A percentile compares a stretch with the other conserved stretches of the same genome.
Conservation (phyloP, 1,140 invertebrate genomes). For the Scaptodrosophila lebanonensis region DNA sequence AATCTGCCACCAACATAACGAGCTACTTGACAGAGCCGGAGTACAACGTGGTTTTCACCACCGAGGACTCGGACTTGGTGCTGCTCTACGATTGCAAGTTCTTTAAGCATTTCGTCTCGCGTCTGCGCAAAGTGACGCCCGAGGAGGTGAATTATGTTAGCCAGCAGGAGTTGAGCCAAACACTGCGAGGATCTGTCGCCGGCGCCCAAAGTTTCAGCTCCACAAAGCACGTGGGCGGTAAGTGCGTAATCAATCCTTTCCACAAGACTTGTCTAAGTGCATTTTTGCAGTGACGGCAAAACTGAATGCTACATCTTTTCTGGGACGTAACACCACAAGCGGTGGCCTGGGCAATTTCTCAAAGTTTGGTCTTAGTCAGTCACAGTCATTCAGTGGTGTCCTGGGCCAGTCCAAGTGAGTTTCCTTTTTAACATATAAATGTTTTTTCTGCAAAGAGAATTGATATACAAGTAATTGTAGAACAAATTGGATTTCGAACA, state of each 20-base stretch:
- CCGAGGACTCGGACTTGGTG: conserved; percentile 82
- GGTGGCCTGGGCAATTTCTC: conserved; percentile 32
- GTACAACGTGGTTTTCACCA: conserved; percentile 81
- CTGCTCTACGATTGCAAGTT: conserved; percentile 87
- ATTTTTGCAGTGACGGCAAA: conserved; percentile 27
- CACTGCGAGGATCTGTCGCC: conserved; percentile 25
- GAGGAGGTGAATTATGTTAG: conserved; percentile 82
- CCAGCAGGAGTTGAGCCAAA: conserved; percentile 41
- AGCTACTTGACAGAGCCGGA: conserved; percentile 81
- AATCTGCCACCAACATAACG: conserved; percentile 76
- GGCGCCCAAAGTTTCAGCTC: conserved; percentile 30
- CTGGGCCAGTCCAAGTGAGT: conserved; percentile 63
- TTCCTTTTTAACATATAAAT: no score
- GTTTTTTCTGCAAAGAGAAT: no score
- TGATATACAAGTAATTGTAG: neutral
- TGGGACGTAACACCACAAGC: conserved; percentile 25
- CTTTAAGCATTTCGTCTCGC: conserved; percentile 89
- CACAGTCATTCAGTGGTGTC: conserved; percentile 64
- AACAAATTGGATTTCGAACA: no score
- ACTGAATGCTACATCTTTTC: conserved; percentile 27
- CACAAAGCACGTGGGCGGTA: conserved; percentile 42
- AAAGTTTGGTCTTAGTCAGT: conserved; percentile 56
- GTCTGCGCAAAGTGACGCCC: conserved; percentile 84
- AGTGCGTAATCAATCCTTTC: neutral
- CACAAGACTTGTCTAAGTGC: neutral